Evolutionary conservation across 2,888 invertebrate species (phyloP), one percentile per base, ranked within the genome.

Genomic region (Eurytoma adleriae): DNA sequence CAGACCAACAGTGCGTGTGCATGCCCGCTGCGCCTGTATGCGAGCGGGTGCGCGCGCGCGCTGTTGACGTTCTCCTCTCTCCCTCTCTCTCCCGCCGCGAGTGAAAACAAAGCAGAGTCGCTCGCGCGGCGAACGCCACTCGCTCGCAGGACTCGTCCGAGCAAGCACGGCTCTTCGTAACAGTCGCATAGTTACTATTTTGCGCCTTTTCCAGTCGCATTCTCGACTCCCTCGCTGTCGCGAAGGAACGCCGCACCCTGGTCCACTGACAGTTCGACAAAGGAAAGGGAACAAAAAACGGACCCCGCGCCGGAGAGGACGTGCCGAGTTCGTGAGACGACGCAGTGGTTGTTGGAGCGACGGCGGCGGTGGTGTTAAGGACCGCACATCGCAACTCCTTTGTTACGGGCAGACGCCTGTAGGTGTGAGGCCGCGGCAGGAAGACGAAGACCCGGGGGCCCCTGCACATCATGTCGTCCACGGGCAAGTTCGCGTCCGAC

Each of bases 41-140:
- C 48, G 30, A 10, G 24, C 16, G 30, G 64, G 73, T 80, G 86
- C 86, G 86, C 85, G 86, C 84, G 84, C 83, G 52, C 83, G 85
- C 84, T 87, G 89, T 87, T 88, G 89, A 88, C 87, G 88, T 89
- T 88, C 85, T 85, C 83, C 40, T 64, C 27, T 54, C 54, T 13
- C 54, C n/a, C 54, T 54, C 54, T 40, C 40, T 40, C 40, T 40
- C 40, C 40, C 14, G 54, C 54, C 3, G 18, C 61, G 73, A 57
- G 70, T 88, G 88, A 89, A 89, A 89, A 89, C 89, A 89, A 89
- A 89, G 89, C 86, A 87, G 82, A 81, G 83, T 85, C 86, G 85
- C 80, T 69, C 66, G 68, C 62, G 57, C 66, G 14, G 20, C 56
- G 54, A 18, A 62, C 20, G 81, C 72, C 82, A 80, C 70, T 78